A percentile compares a stretch with the other conserved stretches of the same genome.
Evolutionary conservation across 1,140 invertebrate species (phyloP).

Genomic region (Cotesia vestalis): DNA sequence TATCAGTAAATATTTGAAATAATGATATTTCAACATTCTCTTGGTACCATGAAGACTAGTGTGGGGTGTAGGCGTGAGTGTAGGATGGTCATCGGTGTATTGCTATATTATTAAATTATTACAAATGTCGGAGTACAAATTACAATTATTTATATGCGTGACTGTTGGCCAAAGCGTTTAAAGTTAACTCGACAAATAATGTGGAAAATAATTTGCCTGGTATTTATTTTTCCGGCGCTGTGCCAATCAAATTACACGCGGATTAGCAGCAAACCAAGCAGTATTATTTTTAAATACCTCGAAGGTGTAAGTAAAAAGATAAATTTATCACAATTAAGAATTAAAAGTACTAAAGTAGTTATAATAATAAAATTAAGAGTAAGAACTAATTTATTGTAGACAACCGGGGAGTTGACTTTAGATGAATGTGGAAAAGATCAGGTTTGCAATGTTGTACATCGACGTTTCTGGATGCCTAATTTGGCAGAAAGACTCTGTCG

Average conservation of each 20-base stretch:
- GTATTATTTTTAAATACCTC: slow-evolving; percentile 52
- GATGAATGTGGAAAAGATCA: slow-evolving; percentile 60
- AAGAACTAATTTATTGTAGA: slow-evolving; percentile 47
- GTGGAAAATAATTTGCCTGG: slow-evolving; percentile 17
- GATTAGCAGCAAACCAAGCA: slow-evolving; percentile 51
- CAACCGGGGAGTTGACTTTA: slow-evolving; percentile 66
- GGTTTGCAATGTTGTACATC: slow-evolving; percentile 67
- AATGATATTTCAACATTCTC: slow-evolving; percentile 35
- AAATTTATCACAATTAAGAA: neutral
- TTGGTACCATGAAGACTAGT: slow-evolving; percentile 6
- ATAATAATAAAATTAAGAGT: too few relatives aligned
- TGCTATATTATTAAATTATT: neutral
- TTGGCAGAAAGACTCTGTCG: slow-evolving; percentile 67
- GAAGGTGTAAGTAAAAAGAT: slow-evolving; percentile 48
- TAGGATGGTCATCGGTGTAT: slow-evolving; percentile 31
- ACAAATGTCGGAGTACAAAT: slow-evolving; percentile 23
- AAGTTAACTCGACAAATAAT: neutral
- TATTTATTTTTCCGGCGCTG: slow-evolving; percentile 1
- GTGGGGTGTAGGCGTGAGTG: slow-evolving; percentile 32
- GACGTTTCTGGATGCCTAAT: slow-evolving; percentile 66
- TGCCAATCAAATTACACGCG: slow-evolving; percentile 43
- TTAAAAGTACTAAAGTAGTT: neutral
- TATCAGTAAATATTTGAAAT: slow-evolving; percentile 30
- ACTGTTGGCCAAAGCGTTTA: neutral
- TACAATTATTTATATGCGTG: slow-evolving; percentile 28